Percentiles rank a stretch among this genome's conserved stretches.
These are phyloP conservation scores for Anolis apletophallus DNA, from an alignment of 2,797 vertebrate species.

Conservation along the genomic window DNA sequence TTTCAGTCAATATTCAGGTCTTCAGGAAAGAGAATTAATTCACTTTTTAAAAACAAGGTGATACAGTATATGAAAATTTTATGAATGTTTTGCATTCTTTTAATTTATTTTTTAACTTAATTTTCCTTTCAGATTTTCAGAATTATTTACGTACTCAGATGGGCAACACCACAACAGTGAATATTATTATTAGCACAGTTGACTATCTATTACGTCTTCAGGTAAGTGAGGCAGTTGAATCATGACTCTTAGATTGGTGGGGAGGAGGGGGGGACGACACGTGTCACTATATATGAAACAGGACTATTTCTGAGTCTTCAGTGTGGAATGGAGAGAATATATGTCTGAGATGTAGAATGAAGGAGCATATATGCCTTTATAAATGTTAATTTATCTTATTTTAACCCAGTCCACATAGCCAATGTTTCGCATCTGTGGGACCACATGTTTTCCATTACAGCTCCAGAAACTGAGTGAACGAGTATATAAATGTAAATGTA, in stretches of 20 bases:
- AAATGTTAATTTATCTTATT: not conserved
- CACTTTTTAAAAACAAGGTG: constrained; percentile 6
- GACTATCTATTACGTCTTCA: constrained; percentile 97
- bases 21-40: constrained; percentile 10
- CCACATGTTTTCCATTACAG: not conserved
- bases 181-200: constrained; percentile 98
- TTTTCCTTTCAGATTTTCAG: constrained; percentile 90
- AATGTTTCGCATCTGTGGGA: not conserved
- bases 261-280: too few species aligned
- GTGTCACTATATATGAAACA: not conserved
- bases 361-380: not conserved
- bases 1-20: not conserved
- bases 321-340: not conserved
- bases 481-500: not conserved
- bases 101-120: constrained; percentile 13
- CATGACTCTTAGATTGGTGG: not conserved
- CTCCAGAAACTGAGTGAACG: not conserved
- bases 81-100: not conserved
- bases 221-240: constrained; percentile 74
- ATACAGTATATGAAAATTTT: constrained; percentile 19
- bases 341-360: too few species aligned
- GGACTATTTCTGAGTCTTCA: not conserved
- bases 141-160: constrained; percentile 98
- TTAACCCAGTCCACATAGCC: not conserved
- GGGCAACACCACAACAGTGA: constrained; percentile 98